These are phyloP conservation scores for Eulemur rubriventer DNA, from an alignment of 2,797 vertebrate species.

Conservation along the genomic window DNA sequence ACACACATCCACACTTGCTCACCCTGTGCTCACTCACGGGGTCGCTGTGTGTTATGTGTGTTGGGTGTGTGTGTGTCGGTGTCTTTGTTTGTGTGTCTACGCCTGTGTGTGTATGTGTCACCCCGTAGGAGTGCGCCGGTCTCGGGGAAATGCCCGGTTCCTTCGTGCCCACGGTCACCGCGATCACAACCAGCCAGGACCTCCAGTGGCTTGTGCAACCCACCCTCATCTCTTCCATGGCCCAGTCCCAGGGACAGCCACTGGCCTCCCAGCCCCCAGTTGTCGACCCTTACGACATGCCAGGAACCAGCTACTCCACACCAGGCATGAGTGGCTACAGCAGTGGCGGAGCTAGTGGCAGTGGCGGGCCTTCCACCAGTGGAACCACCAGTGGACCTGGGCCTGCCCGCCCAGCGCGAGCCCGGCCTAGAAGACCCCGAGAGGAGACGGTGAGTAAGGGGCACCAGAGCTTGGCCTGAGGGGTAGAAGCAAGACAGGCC, in stretches of 20 bases:
- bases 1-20: conserved; percentile 79
- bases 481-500: background rate
- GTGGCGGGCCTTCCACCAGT: conserved; percentile 83
- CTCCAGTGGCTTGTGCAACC: conserved; percentile 99
- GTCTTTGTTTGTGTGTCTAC: conserved; percentile 69
- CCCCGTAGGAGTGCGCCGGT: conserved; percentile 94
- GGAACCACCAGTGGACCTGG: conserved; percentile 71
- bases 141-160: conserved; percentile 95
- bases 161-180: conserved; percentile 98
- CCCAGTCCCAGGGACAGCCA: conserved; percentile 90
- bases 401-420: conserved; percentile 86
- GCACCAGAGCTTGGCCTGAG: background rate
- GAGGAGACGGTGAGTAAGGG: conserved; percentile 93
- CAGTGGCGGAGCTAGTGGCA: conserved; percentile 76
- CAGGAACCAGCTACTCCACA: conserved; percentile 92
- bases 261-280: conserved; percentile 82
- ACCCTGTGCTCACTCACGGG: conserved; percentile 80
- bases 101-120: conserved; percentile 76
- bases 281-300: conserved; percentile 94
- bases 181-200: conserved; percentile 98
- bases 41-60: conserved; percentile 75
- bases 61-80: conserved; percentile 74
- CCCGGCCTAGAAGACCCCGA: conserved; percentile 90
- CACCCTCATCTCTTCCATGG: conserved; percentile 96
- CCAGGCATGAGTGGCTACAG: conserved; percentile 84